Evolutionary conservation across 2,888 invertebrate species (phyloP), one percentile per base, ranked within the genome.

Genomic region (Notodonta dromedarius): DNA sequence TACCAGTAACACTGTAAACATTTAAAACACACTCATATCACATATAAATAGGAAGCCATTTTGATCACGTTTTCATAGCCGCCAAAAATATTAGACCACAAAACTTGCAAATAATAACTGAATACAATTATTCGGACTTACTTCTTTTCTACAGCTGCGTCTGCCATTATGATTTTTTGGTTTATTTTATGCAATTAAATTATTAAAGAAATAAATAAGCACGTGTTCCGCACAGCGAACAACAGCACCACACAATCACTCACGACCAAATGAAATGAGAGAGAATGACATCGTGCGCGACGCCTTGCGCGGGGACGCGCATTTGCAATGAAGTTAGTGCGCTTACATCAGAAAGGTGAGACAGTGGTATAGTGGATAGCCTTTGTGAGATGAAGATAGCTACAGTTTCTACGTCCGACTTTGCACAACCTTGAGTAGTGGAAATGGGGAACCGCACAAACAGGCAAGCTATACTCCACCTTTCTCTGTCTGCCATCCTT

Each of bases 141-240:
- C 96, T 95, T 95, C 86, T 94, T 94, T 85, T 95, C 95, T 71
- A 94, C 92, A 80, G 95, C 96, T 89, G 95, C 95, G 90, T 96
- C 96, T 90, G 96, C 95, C 96, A 96, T 96, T 91, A 78, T 94
- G 81, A 78, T 87, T 74, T 76, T 78, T 79, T 73, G 66, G 67
- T 77, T 83, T 78, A 69, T 66, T 35, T 57, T 63, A 61, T 67
- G 62, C 80, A 81, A 80, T 83, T 80, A 74, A 75, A 67, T 79
- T 71, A 68, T 68, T 60, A 69, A 66, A 79, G 70, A 78, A 77
- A 80, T 76, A 83, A 82, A 81, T 80, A 74, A 83, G 83, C 93
- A 93, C 93, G 93, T 93, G 92, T 83, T 79, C 77, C 85, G 83
- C 87, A 90, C 89, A 80, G 79, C 82, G 85, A 71, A 88, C 77